phyloP scores from a whole-genome alignment of 2,797 vertebrate genomes.

The Sebastes itinus region DNA sequence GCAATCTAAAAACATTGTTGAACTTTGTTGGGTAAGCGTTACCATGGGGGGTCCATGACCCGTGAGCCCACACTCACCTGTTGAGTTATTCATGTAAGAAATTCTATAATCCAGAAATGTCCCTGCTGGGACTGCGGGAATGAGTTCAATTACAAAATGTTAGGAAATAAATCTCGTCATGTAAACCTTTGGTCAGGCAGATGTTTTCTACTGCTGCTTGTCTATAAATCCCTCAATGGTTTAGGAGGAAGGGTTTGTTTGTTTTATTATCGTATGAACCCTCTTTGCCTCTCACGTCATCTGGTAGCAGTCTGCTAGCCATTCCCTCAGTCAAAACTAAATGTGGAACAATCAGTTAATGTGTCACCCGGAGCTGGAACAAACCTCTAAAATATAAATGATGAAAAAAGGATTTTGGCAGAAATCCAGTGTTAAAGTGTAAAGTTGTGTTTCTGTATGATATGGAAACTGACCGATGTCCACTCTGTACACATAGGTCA shows the following conservation, averaged over 20 bases:
- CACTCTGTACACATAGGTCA: slow-evolving; percentile 71
- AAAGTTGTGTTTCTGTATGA: background rate
- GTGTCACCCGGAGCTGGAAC: background rate
- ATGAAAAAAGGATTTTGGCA: background rate
- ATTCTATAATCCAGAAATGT: too few relatives aligned
- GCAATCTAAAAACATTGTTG: too few relatives aligned
- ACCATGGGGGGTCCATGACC: background rate
- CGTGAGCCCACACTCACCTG: background rate
- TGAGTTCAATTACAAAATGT: background rate
- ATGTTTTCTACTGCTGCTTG: background rate
- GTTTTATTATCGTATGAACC: background rate
- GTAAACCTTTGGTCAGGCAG: slow-evolving; percentile 4
- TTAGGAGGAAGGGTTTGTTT: background rate
- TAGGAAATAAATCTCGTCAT: background rate
- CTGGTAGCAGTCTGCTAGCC: background rate
- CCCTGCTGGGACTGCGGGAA: background rate
- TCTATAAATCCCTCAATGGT: background rate
- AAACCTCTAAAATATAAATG: background rate
- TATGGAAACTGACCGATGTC: background rate
- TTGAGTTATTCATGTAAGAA: background rate
- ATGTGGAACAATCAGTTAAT: background rate
- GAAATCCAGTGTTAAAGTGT: background rate
- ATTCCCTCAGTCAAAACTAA: background rate
- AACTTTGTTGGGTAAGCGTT: too few relatives aligned
- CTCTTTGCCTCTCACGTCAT: background rate